Base-by-base conservation (phyloP, 2,888 invertebrate genomes). In the Idaea straminata region DNA sequence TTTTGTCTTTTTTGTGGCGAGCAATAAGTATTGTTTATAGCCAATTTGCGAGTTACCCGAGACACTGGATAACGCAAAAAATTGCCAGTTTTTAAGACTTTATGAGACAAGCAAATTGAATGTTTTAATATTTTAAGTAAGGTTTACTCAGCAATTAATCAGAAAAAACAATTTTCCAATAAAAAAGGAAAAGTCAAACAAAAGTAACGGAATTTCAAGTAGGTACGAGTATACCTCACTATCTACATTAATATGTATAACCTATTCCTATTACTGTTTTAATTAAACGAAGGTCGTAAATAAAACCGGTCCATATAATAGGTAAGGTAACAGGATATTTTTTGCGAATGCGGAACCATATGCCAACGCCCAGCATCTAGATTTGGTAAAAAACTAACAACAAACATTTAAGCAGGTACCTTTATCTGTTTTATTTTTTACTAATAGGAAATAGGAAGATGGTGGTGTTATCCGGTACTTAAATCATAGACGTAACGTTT, bases 241-340 rank as follows among this genome's bases (percentile, higher is more conserved):
- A 47, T 47, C 47, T 47, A 1, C 47, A 47, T 47, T 7, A 6
- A 47, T 47, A 47, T 2, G 25, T 25, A 2, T 25, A 25, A 25
- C 25, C 25, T 25, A 25, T 25, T 70, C 68, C 67, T 64, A 60
- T 60, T 64, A 70, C 65, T 65, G 66, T 69, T 69, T 68, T 61
- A 62, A 74, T 61, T 65, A 66, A 63, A 66, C 71, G 85, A 88
- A 88, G 89, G 88, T 84, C 87, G 79, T 75, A 47, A 74, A 72
- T 64, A 67, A 73, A 83, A 84, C 85, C 84, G 84, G 85, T 85
- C 73, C 67, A 66, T 70, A 74, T 79, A 85, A 80, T 83, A 83
- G 81, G 79, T 83, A 77, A 36, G 36, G 4, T 36, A 36, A 36
- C 36, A 47, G 47, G 47, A 47, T 75, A 38, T 67, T 77, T 88